Conservation (phyloP, 2,888 invertebrate genomes). For the Trichopoda pennipes region DNA sequence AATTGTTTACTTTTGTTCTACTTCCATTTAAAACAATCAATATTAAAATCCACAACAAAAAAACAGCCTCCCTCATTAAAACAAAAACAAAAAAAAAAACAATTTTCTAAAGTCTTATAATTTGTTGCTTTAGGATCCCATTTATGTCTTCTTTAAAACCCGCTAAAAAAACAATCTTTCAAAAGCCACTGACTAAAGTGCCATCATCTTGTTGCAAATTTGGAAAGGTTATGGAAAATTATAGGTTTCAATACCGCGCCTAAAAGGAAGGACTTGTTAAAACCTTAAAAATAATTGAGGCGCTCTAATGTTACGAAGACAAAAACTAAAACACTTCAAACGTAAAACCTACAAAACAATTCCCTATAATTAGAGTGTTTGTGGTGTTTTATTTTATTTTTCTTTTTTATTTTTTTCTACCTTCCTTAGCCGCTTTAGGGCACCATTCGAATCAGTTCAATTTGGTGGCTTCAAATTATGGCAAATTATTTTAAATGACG, state of each 20-base stretch:
- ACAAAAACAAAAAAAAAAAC: neutral
- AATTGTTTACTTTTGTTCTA: too few species aligned
- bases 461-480: slow-evolving; percentile 76
- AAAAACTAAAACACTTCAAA: neutral
- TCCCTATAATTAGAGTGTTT: slow-evolving; percentile 65
- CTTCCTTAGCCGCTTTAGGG: slow-evolving; percentile 64
- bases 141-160: slow-evolving; percentile 13
- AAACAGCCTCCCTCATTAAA: neutral
- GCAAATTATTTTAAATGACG: slow-evolving; percentile 81
- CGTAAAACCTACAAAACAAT: slow-evolving; percentile 58
- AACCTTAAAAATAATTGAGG: slow-evolving; percentile 55
- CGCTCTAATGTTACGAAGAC: slow-evolving; percentile 47
- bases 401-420: neutral
- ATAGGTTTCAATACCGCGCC: slow-evolving; percentile 60
- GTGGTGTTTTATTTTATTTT: neutral
- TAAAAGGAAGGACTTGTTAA: slow-evolving; percentile 55
- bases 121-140: neutral
- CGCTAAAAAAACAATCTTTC: neutral
- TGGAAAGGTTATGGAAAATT: slow-evolving; percentile 60
- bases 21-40: too few species aligned
- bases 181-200: slow-evolving; percentile 42
- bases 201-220: slow-evolving; percentile 50
- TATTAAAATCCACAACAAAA: too few species aligned
- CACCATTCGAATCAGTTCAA: slow-evolving; percentile 69
- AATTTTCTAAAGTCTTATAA: neutral